Percentiles rank a stretch among this genome's conserved stretches.
Evolutionary conservation across 1,140 invertebrate species (phyloP).

Genomic region (Bombus confusus): DNA sequence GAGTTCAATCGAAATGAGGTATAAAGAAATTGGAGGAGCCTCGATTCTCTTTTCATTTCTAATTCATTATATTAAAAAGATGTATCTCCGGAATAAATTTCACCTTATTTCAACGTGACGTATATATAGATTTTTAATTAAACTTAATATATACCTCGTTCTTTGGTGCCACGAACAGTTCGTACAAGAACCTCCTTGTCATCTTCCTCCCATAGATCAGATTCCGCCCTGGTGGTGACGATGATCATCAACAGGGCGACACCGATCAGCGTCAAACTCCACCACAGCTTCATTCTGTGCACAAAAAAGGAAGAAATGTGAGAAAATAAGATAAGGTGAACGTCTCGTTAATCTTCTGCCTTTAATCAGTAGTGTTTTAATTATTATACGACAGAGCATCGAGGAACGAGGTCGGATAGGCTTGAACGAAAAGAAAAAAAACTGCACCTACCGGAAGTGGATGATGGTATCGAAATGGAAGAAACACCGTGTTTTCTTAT

Average conservation of each 20-base stretch:
- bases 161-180: constrained; percentile 89
- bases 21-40: background rate
- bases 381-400: constrained; percentile 1
- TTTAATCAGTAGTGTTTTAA: constrained; percentile 42
- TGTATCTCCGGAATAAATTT: background rate
- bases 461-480: background rate
- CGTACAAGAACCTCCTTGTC: constrained; percentile 90
- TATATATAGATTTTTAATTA: constrained; percentile 20
- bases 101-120: background rate
- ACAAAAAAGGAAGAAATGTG: constrained; percentile 45
- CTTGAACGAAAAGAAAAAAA: background rate
- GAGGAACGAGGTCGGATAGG: background rate
- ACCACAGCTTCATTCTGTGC: constrained; percentile 80
- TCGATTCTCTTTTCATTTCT: background rate
- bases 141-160: constrained; percentile 83
- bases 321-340: constrained; percentile 10
- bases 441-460: background rate
- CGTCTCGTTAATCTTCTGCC: constrained; percentile 28
- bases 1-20: too few relatives aligned
- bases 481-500: background rate
- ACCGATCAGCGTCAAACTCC: constrained; percentile 77
- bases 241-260: constrained; percentile 75
- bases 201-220: constrained; percentile 84
- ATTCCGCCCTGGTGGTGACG: constrained; percentile 72
- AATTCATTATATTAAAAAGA: background rate